Base-by-base conservation (phyloP, 2,888 invertebrate species). In the Dione vanillae region DNA sequence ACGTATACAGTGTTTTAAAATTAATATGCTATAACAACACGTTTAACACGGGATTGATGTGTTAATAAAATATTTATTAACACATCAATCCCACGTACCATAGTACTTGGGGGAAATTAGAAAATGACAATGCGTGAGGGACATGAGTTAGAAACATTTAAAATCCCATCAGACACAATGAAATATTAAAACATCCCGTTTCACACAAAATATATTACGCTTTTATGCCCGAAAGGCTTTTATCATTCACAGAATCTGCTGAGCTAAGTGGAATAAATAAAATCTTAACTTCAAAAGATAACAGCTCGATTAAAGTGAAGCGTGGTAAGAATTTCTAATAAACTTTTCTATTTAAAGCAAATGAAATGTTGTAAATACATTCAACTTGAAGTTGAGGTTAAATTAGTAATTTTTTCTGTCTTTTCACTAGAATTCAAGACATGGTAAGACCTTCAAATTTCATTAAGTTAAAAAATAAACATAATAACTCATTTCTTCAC, bases 211-310 rank as follows among this genome's bases (percentile, higher is more conserved):
- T 37, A 45, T 61, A 20, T 68, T 54, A 47, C 37, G 12, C 16
- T 56, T 56, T 47, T 35, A 27, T 40, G 37, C 3, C 27, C n/a
- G 37, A 8, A 68, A 68, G 10, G 51, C 43, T 61, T 47, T 64
- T 64, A 56, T 20, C 45, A 70, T 62, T 67, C 62, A n/a, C 27
- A 47, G 47, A 20, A 14, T 54, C 43, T 19, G 61, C 14, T 35
- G 61, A 54, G 43, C 16, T 67, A 62, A 70, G 45, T n/a, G 11
- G 54, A 67, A 67, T 70, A 54, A 67, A 70, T 67, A 67, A 67
- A 67, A 61, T 49, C 20, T 67, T 56, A 54, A 56, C 43, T 66
- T 67, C 27, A 40, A 56, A 58, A 68, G 52, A 65, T 71, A 68
- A 68, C 54, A 59, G 43, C 56, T 62, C 59, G 71, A 68, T 71